A percentile compares a stretch with the other conserved stretches of the same genome.
Conservation (phyloP, 2,797 vertebrate genomes). For the Peromyscus melanophrys region DNA sequence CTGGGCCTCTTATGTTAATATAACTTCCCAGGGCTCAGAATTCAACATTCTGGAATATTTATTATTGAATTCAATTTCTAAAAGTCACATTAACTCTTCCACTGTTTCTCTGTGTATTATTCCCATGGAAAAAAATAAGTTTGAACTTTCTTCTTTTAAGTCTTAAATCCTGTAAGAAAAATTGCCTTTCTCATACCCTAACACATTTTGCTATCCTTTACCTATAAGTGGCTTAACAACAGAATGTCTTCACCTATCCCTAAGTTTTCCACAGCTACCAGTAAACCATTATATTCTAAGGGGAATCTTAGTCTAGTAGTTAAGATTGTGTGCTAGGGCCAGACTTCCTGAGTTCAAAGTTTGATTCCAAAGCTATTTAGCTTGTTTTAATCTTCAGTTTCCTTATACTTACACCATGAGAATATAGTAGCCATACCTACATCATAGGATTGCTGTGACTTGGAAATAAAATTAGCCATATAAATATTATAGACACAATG, state of each 20-base stretch:
- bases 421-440: too few relatives aligned
- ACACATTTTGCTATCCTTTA: background rate
- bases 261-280: background rate
- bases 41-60: background rate
- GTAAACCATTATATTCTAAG: background rate
- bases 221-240: background rate
- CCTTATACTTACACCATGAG: too few relatives aligned
- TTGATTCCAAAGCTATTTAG: too few relatives aligned
- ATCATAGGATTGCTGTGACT: too few relatives aligned
- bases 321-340: background rate
- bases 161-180: background rate
- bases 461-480: too few relatives aligned
- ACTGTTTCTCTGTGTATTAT: background rate
- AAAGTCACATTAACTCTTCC: background rate
- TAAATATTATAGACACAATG: too few relatives aligned
- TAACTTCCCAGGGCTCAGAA: background rate
- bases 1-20: background rate
- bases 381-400: too few relatives aligned
- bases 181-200: background rate
- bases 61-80: background rate
- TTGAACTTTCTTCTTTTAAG: background rate
- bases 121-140: background rate
- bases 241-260: background rate
- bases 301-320: background rate
- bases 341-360: too few relatives aligned